Conservation (phyloP, 2,888 invertebrate genomes). For the Pachydiplax longipennis region DNA sequence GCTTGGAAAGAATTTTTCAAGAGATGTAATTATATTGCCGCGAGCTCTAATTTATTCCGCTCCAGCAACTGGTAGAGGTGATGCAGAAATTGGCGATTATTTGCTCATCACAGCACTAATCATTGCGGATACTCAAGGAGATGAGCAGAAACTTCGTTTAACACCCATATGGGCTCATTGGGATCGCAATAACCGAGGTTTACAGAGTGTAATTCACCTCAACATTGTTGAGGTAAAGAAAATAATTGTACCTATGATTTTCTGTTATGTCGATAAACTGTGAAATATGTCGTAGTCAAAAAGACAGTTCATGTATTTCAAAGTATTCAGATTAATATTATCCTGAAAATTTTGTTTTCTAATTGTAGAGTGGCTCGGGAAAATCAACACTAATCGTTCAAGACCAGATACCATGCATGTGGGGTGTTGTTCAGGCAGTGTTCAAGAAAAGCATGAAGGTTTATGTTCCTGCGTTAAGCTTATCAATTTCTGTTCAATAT, state of each 20-base stretch:
- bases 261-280: too few relatives aligned
- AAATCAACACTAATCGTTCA: background rate
- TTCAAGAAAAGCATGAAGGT: slow-evolving; percentile 15
- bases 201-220: background rate
- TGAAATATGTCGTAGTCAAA: too few relatives aligned
- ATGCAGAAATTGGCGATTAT: background rate
- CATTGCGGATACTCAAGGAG: background rate
- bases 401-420: slow-evolving; percentile 17
- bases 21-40: background rate
- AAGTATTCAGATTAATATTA: background rate
- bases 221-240: slow-evolving; percentile 12
- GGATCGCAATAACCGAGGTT: background rate
- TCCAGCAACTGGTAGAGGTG: background rate
- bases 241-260: background rate
- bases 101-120: background rate
- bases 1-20: background rate
- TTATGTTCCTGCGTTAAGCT: background rate
- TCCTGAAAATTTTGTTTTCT: background rate
- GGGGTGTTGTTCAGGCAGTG: slow-evolving; percentile 9
- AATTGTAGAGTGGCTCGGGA: background rate
- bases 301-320: too few relatives aligned
- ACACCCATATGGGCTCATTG: slow-evolving; percentile 17
- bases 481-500: background rate
- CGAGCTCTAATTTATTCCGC: background rate
- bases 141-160: background rate